Evolutionary conservation across 2,797 vertebrate genomes (phyloP), one percentile per base, ranked within the genome.

Genomic region (Craterocephalus amniculus): DNA sequence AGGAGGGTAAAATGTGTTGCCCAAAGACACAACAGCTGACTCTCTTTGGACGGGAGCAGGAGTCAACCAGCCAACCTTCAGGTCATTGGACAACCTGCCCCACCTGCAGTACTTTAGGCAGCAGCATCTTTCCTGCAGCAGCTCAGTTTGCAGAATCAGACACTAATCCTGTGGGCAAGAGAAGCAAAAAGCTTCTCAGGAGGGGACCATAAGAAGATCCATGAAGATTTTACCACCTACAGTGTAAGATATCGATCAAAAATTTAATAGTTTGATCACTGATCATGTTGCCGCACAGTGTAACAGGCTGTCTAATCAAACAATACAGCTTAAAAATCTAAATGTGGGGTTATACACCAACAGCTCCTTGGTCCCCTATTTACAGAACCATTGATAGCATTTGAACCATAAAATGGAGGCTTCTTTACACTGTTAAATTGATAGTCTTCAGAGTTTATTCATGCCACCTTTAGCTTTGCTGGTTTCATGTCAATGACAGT

Each of bases 391-490:
- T n/a, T n/a, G 8, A 49, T 24, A 49, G 4, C 3, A 49, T 49
- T 24, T 49, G 4, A 49, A 49, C 22, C 12, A 24, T 4, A 11
- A 10, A 26, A 22, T 26, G 22, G 22, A 26, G 10, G 12, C 11
- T 24, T 1, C 4, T 48, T 22, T 48, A 62, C n/a, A 34, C 9
- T 22, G 12, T 18, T 7, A 6, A 14, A 32, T 82, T 35, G 0
- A 58, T 72, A 64, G 35, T 61, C 20, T 51, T 22, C 13, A 1
- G 26, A 16, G 18, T 29, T 55, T 45, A 63, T 40, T 71, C 31
- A 36, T 4, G 49, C 45, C 57, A 61, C 60, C 48, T 75, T 70
- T 45, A 16, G 18, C 32, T 76, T 40, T 51, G 62, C 58, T 68
- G 45, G 13, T 10, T 29, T 38, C 63, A 20, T 9, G 13, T 70